Evolutionary conservation across 1,140 invertebrate species (phyloP), one percentile per base, ranked within the genome.

Genomic region (Gonioctena quinquepunctata): DNA sequence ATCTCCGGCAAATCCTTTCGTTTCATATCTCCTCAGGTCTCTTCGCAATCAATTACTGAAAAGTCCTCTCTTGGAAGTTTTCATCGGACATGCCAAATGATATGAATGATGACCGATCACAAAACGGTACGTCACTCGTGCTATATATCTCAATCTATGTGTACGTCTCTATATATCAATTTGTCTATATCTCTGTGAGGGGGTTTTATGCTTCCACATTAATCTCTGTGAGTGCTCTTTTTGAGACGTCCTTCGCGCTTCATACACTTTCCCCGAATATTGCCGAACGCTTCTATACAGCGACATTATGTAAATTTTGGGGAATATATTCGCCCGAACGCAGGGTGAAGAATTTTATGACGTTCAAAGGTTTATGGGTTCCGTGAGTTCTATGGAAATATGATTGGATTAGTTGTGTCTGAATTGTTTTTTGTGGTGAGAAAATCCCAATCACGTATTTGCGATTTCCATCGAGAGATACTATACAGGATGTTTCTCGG

Each of bases 81-180:
- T 33, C 16, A 33, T 61, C 68, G 65, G 68, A 66, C 71, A 70
- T 28, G 71, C 71, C 67, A 68, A 42, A 62, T 42, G 66, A 71
- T 71, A 75, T 77, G 76, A 77, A 66, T 73, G 73, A 77, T 77
- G 76, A 77, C 73, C 73, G 66, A 61, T 63, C 62, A 57, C 59
- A 63, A 59, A 56, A 22, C 28, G 48, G 64, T 49, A 73, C 62
- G 68, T 72, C 72, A 73, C 65, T 52, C 64, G 66, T 59, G 26
- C 69, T 49, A 77, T 77, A 77, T 77, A 77, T 77, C 71, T 77
- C 76, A 77, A 77, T 77, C 76, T 74, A 72, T 67, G 68, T 68
- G 61, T 70, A 63, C 68, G 63, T 76, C 74, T 73, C 76, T 71
- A 77, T 77, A 77, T 77, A 77, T 77, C 76, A 77, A 76, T 77